Evolutionary conservation across 2,113 vertebrate genomes (phyloP).

Genomic region (Hipposideros armiger): DNA sequence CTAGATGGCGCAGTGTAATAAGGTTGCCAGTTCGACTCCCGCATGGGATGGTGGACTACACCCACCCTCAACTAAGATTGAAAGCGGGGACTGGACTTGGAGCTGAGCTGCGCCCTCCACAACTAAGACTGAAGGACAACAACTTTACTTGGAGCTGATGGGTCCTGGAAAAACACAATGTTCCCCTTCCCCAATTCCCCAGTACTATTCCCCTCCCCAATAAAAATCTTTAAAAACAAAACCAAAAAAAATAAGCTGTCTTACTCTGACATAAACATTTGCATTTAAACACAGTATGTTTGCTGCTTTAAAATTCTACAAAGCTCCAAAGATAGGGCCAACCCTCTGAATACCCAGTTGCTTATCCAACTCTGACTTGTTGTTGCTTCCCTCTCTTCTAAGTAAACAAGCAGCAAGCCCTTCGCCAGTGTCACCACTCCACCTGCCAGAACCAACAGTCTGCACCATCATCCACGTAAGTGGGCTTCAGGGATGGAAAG

Average conservation of each 20-base stretch:
- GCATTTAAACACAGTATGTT: background rate
- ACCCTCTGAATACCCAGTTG: background rate
- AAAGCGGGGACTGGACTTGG: no score
- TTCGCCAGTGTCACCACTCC: background rate
- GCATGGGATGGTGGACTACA: no score
- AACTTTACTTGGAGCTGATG: no score
- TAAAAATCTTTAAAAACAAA: no score
- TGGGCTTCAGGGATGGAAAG: background rate
- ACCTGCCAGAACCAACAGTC: fast-evolving
- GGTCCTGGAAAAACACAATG: no score
- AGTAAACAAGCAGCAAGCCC: background rate
- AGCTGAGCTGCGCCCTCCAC: no score
- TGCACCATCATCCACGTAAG: fast-evolving
- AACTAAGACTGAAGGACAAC: no score
- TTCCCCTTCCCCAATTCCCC: no score
- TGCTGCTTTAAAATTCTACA: background rate
- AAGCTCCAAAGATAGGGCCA: background rate
- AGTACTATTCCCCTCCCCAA: no score
- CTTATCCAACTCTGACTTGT: background rate
- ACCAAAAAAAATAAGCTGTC: background rate
- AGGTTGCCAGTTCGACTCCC: no score
- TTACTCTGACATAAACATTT: background rate
- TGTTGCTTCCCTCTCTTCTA: background rate
- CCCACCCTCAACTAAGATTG: no score
- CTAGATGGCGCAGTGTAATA: no score